phyloP scores from a whole-genome alignment of 2,797 vertebrate genomes.

The Dendrocincla fuliginosa region DNA sequence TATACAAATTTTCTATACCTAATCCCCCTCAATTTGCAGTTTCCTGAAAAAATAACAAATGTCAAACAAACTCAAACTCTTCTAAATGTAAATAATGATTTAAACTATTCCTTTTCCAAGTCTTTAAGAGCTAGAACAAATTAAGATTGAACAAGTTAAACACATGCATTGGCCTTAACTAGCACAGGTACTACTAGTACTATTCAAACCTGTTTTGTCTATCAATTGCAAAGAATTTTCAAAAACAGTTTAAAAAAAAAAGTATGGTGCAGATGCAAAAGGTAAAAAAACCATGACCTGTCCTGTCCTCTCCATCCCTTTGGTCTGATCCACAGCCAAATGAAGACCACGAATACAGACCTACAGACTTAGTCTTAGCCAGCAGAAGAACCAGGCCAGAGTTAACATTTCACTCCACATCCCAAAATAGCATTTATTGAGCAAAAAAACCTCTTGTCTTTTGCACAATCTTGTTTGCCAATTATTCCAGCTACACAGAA shows the following conservation, averaged over 20 bases:
- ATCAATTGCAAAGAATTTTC: not conserved
- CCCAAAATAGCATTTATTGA: not conserved
- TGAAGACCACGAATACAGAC: not conserved
- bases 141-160: slow-evolving; percentile 53
- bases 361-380: not conserved
- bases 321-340: not conserved
- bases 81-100: slow-evolving; percentile 42
- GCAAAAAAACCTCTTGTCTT: not conserved
- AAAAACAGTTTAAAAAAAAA: not conserved
- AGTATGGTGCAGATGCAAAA: not conserved
- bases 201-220: slow-evolving; percentile 3
- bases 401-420: not conserved
- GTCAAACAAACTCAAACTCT: slow-evolving; percentile 7
- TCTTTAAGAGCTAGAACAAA: slow-evolving; percentile 20
- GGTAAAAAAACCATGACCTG: not conserved
- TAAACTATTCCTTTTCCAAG: not conserved
- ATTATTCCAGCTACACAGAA: not conserved
- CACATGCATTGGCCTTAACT: slow-evolving; percentile 5
- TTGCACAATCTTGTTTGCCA: not conserved
- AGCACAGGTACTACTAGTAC: slow-evolving; percentile 16
- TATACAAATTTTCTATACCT: slow-evolving; percentile 14
- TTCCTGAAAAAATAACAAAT: slow-evolving; percentile 10
- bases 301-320: not conserved
- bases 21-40: slow-evolving; percentile 34
- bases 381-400: not conserved